phyloP scores from a whole-genome alignment of 2,888 invertebrate genomes.

The Dolichopus griseipennis region DNA sequence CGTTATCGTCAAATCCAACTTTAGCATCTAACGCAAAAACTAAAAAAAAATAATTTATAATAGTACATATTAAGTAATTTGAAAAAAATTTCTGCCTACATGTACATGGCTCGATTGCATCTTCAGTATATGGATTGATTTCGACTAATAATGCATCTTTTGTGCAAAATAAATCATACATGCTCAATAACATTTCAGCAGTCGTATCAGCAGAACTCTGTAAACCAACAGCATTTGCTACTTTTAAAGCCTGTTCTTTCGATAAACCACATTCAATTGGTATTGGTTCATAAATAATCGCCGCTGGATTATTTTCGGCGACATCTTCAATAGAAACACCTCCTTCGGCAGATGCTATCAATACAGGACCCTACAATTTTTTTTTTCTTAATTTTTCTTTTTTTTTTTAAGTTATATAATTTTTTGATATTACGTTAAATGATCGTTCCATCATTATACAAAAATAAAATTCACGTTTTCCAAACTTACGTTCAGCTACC shows the following conservation, averaged over 20 bases:
- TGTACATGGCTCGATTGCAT: slow-evolving; percentile 46
- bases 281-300: slow-evolving; percentile 78
- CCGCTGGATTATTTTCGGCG: slow-evolving; percentile 75
- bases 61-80: no score
- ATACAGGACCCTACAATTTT: slow-evolving; percentile 66
- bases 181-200: slow-evolving; percentile 60
- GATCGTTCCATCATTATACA: slow-evolving; percentile 94
- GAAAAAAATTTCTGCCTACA: not conserved
- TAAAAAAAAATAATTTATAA: slow-evolving; percentile 9
- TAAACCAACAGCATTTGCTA: slow-evolving; percentile 52
- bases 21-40: slow-evolving; percentile 82
- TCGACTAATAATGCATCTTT: slow-evolving; percentile 80
- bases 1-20: slow-evolving; percentile 84
- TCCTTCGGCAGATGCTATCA: slow-evolving; percentile 85
- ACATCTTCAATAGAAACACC: slow-evolving; percentile 92
- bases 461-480: slow-evolving; percentile 87
- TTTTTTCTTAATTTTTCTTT: no score
- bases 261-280: slow-evolving; percentile 66
- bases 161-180: slow-evolving; percentile 71
- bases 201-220: slow-evolving; percentile 56
- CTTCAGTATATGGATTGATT: slow-evolving; percentile 86
- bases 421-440: slow-evolving; percentile 51
- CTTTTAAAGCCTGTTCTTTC: slow-evolving; percentile 55
- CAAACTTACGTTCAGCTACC: slow-evolving; percentile 89
- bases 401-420: slow-evolving; percentile 41